These are phyloP conservation scores for Morpho deidamia DNA, from an alignment of 2,888 invertebrate genomes.

Conservation along the genomic window DNA sequence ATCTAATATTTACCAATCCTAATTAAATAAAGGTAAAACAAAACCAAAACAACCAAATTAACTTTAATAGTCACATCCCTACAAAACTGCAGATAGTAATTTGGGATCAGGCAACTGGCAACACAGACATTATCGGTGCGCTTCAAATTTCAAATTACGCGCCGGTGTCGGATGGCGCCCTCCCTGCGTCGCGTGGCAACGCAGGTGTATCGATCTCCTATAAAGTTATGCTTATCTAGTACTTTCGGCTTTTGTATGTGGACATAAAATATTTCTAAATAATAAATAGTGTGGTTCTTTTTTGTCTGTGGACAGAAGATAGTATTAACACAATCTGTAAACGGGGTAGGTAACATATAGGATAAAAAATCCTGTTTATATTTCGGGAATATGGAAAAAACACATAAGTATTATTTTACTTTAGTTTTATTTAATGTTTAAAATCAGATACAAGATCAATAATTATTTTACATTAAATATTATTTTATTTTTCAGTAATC, in stretches of 20 bases:
- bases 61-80: constrained; percentile 33
- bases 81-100: constrained; percentile 57
- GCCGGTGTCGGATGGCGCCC: constrained; percentile 72
- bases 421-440: no score
- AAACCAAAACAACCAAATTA: constrained; percentile 10
- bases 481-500: no score
- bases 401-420: no score
- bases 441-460: no score
- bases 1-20: background rate
- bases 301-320: no score
- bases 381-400: no score
- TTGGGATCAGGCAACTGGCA: constrained; percentile 47
- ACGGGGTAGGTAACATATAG: no score
- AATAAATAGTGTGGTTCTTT: no score
- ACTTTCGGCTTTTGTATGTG: constrained; percentile 3
- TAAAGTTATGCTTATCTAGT: constrained; percentile 7
- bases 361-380: no score
- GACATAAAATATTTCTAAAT: background rate
- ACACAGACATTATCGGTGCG: constrained; percentile 68
- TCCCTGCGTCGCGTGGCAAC: constrained; percentile 67
- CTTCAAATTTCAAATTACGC: constrained; percentile 77
- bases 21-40: constrained; percentile 17
- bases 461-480: no score
- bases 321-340: no score
- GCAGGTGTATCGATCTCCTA: constrained; percentile 71